Conservation (phyloP, 2,113 vertebrate species). For the Athene noctua region DNA sequence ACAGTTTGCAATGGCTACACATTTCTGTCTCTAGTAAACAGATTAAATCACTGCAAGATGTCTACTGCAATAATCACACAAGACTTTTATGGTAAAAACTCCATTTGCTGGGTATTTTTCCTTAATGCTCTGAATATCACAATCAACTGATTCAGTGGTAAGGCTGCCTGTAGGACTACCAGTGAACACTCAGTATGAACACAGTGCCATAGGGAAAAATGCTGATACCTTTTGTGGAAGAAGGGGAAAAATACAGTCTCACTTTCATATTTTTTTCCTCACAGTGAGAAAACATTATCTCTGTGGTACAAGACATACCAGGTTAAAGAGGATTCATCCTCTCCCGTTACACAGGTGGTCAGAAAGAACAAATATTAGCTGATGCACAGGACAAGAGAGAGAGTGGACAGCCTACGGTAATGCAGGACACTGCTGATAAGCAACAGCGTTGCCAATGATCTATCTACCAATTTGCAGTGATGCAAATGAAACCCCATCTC, state of each 20-base stretch:
- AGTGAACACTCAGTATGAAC: not conserved
- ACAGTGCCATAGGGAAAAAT: not conserved
- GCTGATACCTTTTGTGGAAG: not conserved
- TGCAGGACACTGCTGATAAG: not conserved
- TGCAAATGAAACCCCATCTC: not conserved
- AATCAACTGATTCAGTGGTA: not conserved
- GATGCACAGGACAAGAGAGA: not conserved
- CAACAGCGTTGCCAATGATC: not conserved
- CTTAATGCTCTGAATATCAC: not conserved
- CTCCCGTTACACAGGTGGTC: not conserved
- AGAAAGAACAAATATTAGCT: not conserved
- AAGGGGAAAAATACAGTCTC: not conserved
- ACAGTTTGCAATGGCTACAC: not conserved
- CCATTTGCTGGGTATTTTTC: not conserved
- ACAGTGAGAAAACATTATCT: not conserved
- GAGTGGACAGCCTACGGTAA: not conserved
- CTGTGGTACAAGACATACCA: not conserved
- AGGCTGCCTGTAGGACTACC: not conserved
- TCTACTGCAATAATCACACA: conserved; percentile 18
- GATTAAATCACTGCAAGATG: conserved; percentile 20
- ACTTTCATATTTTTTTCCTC: not conserved
- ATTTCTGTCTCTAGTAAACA: conserved; percentile 42
- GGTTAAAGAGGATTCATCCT: not conserved
- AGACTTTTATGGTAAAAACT: not conserved
- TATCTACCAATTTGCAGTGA: not conserved